These are phyloP conservation scores for Crioceris asparagi DNA, from an alignment of 2,888 invertebrate genomes.

Conservation along the genomic window DNA sequence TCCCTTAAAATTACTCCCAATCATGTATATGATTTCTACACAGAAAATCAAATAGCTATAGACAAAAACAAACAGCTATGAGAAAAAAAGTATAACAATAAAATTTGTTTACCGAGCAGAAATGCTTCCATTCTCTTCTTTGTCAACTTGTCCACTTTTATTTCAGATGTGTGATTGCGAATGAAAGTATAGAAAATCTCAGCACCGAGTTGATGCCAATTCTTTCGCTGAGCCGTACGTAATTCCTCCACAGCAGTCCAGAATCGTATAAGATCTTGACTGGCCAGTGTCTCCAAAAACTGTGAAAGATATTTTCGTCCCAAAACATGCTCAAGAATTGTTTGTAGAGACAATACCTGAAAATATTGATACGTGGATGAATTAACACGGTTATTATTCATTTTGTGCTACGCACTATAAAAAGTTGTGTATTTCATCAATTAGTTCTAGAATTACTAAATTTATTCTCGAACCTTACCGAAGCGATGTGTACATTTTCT, in stretches of 20 bases:
- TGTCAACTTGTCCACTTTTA: constrained; percentile 70
- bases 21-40: too few relatives aligned
- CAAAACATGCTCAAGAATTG: constrained; percentile 66
- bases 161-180: constrained; percentile 66
- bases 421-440: too few relatives aligned
- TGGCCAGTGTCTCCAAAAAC: constrained; percentile 73
- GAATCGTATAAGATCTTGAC: constrained; percentile 75
- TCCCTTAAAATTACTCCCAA: too few relatives aligned
- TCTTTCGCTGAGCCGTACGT: constrained; percentile 59
- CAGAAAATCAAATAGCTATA: too few relatives aligned
- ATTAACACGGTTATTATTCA: too few relatives aligned
- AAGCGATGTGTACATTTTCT: too few relatives aligned
- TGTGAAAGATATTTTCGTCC: constrained; percentile 70
- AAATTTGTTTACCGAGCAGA: constrained; percentile 45
- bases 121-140: constrained; percentile 82
- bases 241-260: constrained; percentile 82
- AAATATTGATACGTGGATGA: constrained; percentile 18
- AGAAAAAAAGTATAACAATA: too few relatives aligned
- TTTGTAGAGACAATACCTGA: constrained; percentile 59
- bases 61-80: too few relatives aligned
- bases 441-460: too few relatives aligned
- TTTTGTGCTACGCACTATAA: neutral
- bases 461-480: too few relatives aligned
- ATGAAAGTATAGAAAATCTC: constrained; percentile 87
- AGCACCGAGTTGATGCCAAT: constrained; percentile 80